Evolutionary conservation across 2,888 invertebrate genomes (phyloP), one percentile per base, ranked within the genome.

Genomic region (Ennomos fuscantarius): DNA sequence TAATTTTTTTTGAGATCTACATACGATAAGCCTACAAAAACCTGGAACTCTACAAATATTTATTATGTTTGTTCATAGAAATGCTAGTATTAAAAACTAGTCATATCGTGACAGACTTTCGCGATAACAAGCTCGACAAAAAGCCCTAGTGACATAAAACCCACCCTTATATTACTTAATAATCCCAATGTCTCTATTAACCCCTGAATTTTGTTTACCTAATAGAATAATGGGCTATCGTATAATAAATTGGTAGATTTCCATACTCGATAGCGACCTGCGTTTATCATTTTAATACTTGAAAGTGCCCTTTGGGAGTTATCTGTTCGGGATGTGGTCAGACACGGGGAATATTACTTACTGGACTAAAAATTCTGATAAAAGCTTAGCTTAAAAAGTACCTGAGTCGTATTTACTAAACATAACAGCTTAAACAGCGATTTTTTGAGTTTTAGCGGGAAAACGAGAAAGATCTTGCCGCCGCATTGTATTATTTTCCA

Each of bases 201-300:
- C 86, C 82, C 82, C 79, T 70, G 77, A 82, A 81, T 79, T 85
- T 79, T 91, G 89, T 92, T 91, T 89, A 85, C 88, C 79, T 90
- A 92, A 91, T 92, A 91, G 89, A 87, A 90, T 91, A 91, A 91
- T 87, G 85, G 89, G 86, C 82, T 86, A 86, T 89, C 85, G 80
- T 89, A 87, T 89, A 90, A 89, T 91, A 92, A 91, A 92, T 90
- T 90, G 89, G 87, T 75, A 91, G 91, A 91, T 92, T 90, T 90
- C 86, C 89, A 87, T 91, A 86, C 80, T 81, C 82, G 91, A 92
- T 91, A 91, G 82, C 80, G 71, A 68, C 60, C 70, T 77, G 70
- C 82, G 84, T 88, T 65, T 88, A 88, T 91, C 89, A 90, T 91
- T 91, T 89, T 91, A 92, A 91, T 91, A 88, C 89, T 59, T 76